Evolutionary conservation across 2,888 invertebrate species (phyloP).

Genomic region (Aspidapion aeneum): DNA sequence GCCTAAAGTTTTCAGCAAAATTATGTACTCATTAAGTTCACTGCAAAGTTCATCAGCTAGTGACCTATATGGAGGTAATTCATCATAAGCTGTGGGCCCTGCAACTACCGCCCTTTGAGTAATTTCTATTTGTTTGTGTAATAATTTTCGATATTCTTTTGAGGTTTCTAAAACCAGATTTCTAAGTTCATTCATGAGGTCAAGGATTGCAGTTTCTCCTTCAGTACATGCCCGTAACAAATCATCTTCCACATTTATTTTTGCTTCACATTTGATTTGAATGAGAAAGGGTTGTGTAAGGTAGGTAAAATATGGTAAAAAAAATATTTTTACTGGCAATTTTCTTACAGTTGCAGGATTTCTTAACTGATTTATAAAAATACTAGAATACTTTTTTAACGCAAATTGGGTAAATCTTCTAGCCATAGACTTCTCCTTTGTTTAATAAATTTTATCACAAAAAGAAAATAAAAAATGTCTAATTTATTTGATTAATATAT

Average conservation of each 20-base stretch:
- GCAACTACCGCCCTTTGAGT: constrained; percentile 33
- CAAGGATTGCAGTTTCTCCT: constrained; percentile 38
- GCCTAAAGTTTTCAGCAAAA: constrained; percentile 40
- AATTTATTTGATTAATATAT: too few relatives aligned
- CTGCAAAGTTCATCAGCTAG: constrained; percentile 38
- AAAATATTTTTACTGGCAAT: not conserved
- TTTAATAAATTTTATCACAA: not conserved
- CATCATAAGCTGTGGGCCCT: constrained; percentile 41
- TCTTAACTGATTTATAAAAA: not conserved
- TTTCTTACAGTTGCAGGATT: not conserved
- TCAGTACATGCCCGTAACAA: constrained; percentile 32
- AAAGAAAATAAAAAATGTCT: not conserved
- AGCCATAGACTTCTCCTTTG: not conserved
- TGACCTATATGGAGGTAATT: constrained; percentile 39
- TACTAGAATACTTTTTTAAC: too few relatives aligned
- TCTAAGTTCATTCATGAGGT: constrained; percentile 40
- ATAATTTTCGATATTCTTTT: constrained; percentile 40
- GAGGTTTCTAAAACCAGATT: constrained; percentile 38
- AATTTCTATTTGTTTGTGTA: constrained; percentile 43
- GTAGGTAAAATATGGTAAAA: not conserved
- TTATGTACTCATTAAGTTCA: constrained; percentile 40
- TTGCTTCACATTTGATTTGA: constrained; percentile 2
- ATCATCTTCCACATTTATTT: constrained; percentile 28
- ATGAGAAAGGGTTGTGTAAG: not conserved
- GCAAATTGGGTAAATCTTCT: not conserved